phyloP scores from a whole-genome alignment of 2,797 vertebrate species.

The Gadopsis marmoratus region DNA sequence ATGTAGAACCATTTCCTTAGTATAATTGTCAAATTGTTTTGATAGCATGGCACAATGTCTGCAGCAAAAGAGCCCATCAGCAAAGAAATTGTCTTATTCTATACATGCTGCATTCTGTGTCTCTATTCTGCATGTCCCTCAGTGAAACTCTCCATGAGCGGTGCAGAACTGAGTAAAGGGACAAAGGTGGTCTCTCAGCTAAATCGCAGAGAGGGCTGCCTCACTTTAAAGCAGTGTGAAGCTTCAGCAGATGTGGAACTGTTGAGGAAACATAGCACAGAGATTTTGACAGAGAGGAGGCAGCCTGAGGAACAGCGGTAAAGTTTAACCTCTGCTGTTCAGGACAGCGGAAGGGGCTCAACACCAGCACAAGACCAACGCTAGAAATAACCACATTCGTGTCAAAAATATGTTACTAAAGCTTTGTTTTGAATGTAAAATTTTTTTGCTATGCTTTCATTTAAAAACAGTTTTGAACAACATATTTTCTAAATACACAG shows the following conservation, averaged over 20 bases:
- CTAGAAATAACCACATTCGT: not conserved
- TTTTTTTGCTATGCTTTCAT: not conserved
- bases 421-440: too few species aligned
- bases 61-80: not conserved
- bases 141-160: conserved; percentile 15
- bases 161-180: conserved; percentile 17
- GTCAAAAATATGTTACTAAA: not conserved
- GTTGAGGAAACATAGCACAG: not conserved
- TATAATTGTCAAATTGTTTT: conserved; percentile 28
- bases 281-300: conserved; percentile 12
- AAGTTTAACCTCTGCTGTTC: conserved; percentile 5
- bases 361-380: not conserved
- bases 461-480: not conserved
- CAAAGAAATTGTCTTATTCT: conserved; percentile 4
- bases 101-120: not conserved
- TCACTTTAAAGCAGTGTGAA: not conserved
- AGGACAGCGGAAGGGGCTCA: not conserved
- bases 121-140: conserved; percentile 13
- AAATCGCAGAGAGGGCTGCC: conserved; percentile 18
- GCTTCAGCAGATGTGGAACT: conserved; percentile 2
- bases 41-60: not conserved
- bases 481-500: conserved; percentile 19
- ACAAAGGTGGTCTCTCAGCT: conserved; percentile 9
- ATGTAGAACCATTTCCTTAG: not conserved
- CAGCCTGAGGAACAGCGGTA: not conserved